Percentiles rank a stretch among this genome's conserved stretches.
These are phyloP conservation scores for Acleris holmiana DNA, from an alignment of 2,888 invertebrate genomes.

Conservation along the genomic window DNA sequence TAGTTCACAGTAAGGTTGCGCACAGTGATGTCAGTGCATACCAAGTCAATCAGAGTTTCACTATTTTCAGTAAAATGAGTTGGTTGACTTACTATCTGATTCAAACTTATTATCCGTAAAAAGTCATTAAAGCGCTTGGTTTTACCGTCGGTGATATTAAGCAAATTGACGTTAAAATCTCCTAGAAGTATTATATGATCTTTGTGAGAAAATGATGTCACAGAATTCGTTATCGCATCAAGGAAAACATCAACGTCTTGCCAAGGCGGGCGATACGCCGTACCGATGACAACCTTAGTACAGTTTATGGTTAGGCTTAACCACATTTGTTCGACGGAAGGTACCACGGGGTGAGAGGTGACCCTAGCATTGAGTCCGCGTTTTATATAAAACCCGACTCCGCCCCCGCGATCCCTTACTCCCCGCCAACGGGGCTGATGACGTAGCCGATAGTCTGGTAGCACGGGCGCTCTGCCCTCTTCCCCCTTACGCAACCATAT, in stretches of 20 bases:
- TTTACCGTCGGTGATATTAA: not conserved
- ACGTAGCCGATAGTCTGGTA: constrained; percentile 5
- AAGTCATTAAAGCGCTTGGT: not conserved
- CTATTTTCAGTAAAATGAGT: constrained; percentile 35
- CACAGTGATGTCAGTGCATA: constrained; percentile 34
- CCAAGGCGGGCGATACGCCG: constrained; percentile 18
- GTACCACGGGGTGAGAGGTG: not conserved
- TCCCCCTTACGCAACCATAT: not conserved
- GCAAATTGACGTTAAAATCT: constrained; percentile 3
- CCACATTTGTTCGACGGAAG: constrained; percentile 21
- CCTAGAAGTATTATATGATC: constrained; percentile 4
- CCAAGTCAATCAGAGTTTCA: constrained; percentile 36
- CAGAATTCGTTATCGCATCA: constrained; percentile 12
- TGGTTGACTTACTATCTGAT: constrained; percentile 2
- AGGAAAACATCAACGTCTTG: constrained; percentile 3
- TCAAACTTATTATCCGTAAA: not conserved
- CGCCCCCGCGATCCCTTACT: constrained; percentile 20
- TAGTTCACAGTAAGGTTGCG: not conserved
- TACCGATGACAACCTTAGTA: not conserved
- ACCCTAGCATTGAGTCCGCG: not conserved
- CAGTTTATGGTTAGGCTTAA: constrained; percentile 1
- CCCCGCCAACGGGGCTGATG: constrained; percentile 1
- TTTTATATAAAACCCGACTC: constrained; percentile 29
- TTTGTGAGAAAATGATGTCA: not conserved
- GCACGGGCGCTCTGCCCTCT: no score